phyloP scores from a whole-genome alignment of 2,113 vertebrate species.

The Mugil cephalus region DNA sequence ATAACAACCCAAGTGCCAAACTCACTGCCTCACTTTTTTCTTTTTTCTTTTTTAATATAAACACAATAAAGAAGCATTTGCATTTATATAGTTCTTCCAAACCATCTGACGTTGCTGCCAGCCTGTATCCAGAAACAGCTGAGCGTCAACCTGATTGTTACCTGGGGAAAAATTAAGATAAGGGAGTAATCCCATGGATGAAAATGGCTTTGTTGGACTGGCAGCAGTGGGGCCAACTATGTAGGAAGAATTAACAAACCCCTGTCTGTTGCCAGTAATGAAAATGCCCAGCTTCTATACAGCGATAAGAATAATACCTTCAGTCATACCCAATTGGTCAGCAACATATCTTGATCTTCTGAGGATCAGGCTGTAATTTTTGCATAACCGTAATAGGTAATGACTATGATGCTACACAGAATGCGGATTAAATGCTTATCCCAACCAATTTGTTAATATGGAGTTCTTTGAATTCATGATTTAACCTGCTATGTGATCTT shows the following conservation, averaged over 20 bases:
- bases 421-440: conserved; percentile 51
- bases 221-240: conserved; percentile 52
- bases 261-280: conserved; percentile 53
- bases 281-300: conserved; percentile 48
- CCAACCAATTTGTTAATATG: conserved; percentile 25
- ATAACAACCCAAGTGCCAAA: conserved; percentile 67
- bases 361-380: conserved; percentile 26
- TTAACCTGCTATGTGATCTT: not conserved
- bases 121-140: conserved; percentile 73
- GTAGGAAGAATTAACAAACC: conserved; percentile 70
- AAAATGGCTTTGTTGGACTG: conserved; percentile 76
- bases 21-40: conserved; percentile 51
- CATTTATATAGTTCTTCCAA: conserved; percentile 86
- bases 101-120: conserved; percentile 66
- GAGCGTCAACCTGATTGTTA: conserved; percentile 81
- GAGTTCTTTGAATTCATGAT: conserved; percentile 27
- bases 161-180: conserved; percentile 85
- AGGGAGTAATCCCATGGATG: conserved; percentile 80
- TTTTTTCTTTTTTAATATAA: conserved; percentile 80
- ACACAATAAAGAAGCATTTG: conserved; percentile 85
- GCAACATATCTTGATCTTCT: conserved; percentile 39
- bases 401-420: conserved; percentile 32
- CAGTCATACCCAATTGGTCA: conserved; percentile 55
- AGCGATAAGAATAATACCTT: conserved; percentile 50
- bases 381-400: conserved; percentile 51